Conservation (phyloP, 2,888 invertebrate species). For the Bhutanitis thaidina region DNA sequence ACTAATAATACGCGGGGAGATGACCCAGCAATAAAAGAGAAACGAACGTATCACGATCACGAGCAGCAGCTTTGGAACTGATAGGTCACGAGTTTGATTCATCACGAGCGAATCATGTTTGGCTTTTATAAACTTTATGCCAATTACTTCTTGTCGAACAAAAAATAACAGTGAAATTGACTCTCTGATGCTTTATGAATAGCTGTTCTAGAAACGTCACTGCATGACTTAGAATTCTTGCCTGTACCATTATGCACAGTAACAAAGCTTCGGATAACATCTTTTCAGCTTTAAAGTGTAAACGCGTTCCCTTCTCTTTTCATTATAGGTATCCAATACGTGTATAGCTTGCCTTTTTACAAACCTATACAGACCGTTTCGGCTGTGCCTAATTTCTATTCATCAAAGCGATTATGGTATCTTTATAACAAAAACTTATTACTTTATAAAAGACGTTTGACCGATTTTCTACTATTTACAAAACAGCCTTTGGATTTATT, state of each 20-base stretch:
- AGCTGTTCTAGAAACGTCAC: slow-evolving; percentile 33
- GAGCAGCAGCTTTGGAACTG: slow-evolving; percentile 8
- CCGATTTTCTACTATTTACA: slow-evolving; percentile 8
- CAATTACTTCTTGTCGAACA: slow-evolving; percentile 16
- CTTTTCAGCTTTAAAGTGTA: slow-evolving; percentile 26
- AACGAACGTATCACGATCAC: slow-evolving; percentile 16
- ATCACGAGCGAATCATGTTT: slow-evolving; percentile 9
- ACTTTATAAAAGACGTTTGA: slow-evolving; percentile 7
- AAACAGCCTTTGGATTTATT: too few relatives aligned
- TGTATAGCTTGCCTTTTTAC: slow-evolving; percentile 24
- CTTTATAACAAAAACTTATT: slow-evolving; percentile 16
- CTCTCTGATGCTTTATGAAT: slow-evolving; percentile 27
- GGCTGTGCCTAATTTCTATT: slow-evolving; percentile 32
- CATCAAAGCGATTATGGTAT: slow-evolving; percentile 22
- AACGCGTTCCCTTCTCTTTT: slow-evolving; percentile 27
- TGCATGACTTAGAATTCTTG: slow-evolving; percentile 38
- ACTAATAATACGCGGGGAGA: slow-evolving; percentile 35
- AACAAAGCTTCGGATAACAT: slow-evolving; percentile 30
- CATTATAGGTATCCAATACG: slow-evolving; percentile 28
- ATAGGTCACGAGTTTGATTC: slow-evolving; percentile 18
- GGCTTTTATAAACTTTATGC: slow-evolving; percentile 19
- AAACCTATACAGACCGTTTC: slow-evolving; percentile 24
- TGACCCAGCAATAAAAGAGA: slow-evolving; percentile 30
- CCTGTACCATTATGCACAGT: slow-evolving; percentile 35
- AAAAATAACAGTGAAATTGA: slow-evolving; percentile 25